phyloP scores from a whole-genome alignment of 2,797 vertebrate species.

The Lateolabrax maculatus region DNA sequence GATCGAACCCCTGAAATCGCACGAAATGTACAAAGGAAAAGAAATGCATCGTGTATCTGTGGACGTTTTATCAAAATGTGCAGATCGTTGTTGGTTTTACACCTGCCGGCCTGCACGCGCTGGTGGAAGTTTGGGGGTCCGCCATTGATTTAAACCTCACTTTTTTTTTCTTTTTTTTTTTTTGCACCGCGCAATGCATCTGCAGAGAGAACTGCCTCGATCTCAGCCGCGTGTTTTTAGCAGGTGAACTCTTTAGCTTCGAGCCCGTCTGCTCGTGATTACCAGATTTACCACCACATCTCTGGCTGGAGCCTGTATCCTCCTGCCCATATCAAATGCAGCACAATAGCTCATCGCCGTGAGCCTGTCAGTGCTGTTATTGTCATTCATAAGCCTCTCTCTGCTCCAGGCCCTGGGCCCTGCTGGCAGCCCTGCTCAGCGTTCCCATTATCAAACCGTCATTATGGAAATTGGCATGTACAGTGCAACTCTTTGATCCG shows the following conservation, averaged over 20 bases:
- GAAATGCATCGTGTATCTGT: neutral
- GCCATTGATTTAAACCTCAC: neutral
- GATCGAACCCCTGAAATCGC: neutral
- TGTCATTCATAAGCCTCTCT: slow-evolving; percentile 78
- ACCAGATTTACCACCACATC: slow-evolving; percentile 15
- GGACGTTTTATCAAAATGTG: neutral
- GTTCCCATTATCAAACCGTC: slow-evolving; percentile 85
- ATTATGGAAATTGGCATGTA: slow-evolving; percentile 86
- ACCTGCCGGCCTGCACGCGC: neutral
- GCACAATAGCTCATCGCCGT: slow-evolving; percentile 76
- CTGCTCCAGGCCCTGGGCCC: slow-evolving; percentile 75
- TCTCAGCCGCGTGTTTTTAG: neutral
- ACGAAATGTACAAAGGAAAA: neutral
- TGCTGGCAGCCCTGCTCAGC: slow-evolving; percentile 63
- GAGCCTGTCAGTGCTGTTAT: slow-evolving; percentile 75
- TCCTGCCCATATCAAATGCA: slow-evolving; percentile 62
- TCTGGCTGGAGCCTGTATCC: slow-evolving; percentile 30
- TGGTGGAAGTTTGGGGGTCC: neutral
- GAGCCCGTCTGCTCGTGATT: neutral
- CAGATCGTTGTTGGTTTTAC: neutral
- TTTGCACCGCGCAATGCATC: neutral
- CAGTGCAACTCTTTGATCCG: slow-evolving; percentile 80
- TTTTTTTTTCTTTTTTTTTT: no score
- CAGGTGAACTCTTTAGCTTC: neutral
- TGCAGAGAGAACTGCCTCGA: neutral